Evolutionary conservation across 2,888 invertebrate genomes (phyloP).

Genomic region (Epirrita christyi): DNA sequence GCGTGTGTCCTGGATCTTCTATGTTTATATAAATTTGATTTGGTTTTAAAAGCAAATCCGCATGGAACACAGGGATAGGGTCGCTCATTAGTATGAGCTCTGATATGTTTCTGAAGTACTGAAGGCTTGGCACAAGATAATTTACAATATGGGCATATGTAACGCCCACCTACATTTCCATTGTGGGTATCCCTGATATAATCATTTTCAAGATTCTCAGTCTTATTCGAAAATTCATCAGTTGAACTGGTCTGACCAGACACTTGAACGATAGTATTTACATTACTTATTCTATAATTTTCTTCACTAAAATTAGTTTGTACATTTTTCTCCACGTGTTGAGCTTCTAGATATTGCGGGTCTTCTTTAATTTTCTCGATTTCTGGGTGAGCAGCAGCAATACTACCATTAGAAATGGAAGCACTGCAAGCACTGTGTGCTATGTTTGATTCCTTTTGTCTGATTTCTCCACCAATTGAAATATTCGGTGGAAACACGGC

Average conservation of each 20-base stretch:
- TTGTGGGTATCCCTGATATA: conserved; percentile 77
- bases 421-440: conserved; percentile 61
- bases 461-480: conserved; percentile 62
- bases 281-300: conserved; percentile 76
- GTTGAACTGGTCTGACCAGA: conserved; percentile 83
- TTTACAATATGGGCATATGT: conserved; percentile 95
- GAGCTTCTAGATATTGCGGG: conserved; percentile 52
- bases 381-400: conserved; percentile 77
- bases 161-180: conserved; percentile 85
- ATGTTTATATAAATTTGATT: conserved; percentile 96
- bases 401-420: conserved; percentile 75
- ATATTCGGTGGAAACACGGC: conserved; percentile 66
- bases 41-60: conserved; percentile 97
- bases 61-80: conserved; percentile 96
- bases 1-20: conserved; percentile 91
- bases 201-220: conserved; percentile 82
- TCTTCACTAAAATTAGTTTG: conserved; percentile 82
- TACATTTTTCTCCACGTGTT: conserved; percentile 76
- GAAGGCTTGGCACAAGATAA: conserved; percentile 96
- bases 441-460: conserved; percentile 64
- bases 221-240: conserved; percentile 83
- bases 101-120: conserved; percentile 96
- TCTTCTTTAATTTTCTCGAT: conserved; percentile 75
- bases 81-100: conserved; percentile 96
- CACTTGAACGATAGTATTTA: conserved; percentile 78